Evolutionary conservation across 2,797 vertebrate genomes (phyloP).

Genomic region (Mus caroli): DNA sequence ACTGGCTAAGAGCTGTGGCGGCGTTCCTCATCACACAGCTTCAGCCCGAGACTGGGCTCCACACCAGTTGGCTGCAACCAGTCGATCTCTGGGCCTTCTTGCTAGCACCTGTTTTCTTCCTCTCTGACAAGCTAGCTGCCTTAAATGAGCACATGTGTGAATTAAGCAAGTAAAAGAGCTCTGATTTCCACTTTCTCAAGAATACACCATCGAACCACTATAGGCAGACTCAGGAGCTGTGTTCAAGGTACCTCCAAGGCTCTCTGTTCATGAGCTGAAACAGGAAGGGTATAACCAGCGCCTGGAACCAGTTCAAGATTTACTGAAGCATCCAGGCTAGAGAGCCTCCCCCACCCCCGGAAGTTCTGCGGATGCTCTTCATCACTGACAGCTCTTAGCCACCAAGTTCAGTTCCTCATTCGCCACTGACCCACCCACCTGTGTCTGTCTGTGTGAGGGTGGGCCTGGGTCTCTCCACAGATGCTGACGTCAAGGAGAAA

Average conservation of each 20-base stretch:
- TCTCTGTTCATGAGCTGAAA: not conserved
- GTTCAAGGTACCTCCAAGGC: not conserved
- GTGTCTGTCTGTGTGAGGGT: not conserved
- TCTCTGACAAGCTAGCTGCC: not conserved
- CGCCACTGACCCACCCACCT: not conserved
- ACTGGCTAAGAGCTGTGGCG: not conserved
- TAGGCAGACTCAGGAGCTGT: not conserved
- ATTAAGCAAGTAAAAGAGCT: not conserved
- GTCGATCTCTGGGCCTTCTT: not conserved
- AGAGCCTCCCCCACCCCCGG: not conserved
- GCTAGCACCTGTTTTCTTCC: not conserved
- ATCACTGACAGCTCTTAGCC: not conserved
- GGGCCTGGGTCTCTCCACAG: not conserved
- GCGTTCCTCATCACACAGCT: not conserved
- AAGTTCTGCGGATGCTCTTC: conserved; percentile 7
- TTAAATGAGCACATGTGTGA: conserved; percentile 43
- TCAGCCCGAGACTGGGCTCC: not conserved
- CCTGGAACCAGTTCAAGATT: not conserved
- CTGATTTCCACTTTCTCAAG: conserved; percentile 24
- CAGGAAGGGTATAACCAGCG: not conserved
- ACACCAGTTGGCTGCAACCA: not conserved
- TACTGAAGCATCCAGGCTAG: not conserved
- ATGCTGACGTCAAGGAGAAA: not conserved
- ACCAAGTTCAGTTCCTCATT: conserved; percentile 36
- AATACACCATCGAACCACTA: not conserved